These are phyloP conservation scores for Esox masquinongy DNA, from an alignment of 2,797 vertebrate species.

Conservation along the genomic window DNA sequence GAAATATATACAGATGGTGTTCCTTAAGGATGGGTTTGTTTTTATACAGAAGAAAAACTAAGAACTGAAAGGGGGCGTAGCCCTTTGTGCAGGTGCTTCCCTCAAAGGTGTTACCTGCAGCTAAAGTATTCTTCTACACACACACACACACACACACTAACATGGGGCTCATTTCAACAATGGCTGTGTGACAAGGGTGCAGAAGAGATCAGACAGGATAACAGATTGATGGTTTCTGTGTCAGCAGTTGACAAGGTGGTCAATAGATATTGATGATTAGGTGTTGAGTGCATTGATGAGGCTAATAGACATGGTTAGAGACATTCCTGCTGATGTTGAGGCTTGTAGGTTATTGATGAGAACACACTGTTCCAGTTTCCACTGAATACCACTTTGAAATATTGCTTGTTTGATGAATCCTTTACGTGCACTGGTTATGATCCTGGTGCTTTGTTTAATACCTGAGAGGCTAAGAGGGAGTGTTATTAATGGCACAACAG, in stretches of 20 bases:
- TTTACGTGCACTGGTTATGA: not conserved
- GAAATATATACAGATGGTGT: not conserved
- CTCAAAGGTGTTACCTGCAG: not conserved
- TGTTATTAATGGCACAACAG: not conserved
- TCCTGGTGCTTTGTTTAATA: not conserved
- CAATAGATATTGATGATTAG: conserved; percentile 52
- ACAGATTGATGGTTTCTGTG: conserved; percentile 32
- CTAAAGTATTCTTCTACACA: not conserved
- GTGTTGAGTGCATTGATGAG: conserved; percentile 14
- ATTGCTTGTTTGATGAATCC: not conserved
- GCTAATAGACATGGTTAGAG: conserved; percentile 32
- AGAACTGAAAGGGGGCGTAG: not conserved
- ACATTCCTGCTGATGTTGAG: conserved; percentile 51
- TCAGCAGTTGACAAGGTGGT: conserved; percentile 37
- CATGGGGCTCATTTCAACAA: conserved; percentile 26
- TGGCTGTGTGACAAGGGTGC: conserved; percentile 25
- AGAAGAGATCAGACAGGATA: conserved; percentile 21
- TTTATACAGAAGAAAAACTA: not conserved
- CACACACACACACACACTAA: conserved; percentile 7
- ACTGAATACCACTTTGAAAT: not conserved
- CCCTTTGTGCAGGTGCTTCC: not conserved
- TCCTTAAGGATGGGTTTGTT: conserved; percentile 1
- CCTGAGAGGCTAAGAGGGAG: too few species aligned
- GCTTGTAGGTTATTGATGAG: conserved; percentile 28
- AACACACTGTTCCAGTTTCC: conserved; percentile 15